Evolutionary conservation across 2,797 vertebrate species (phyloP), one percentile per base, ranked within the genome.

Genomic region (Jordanella pulchra): DNA sequence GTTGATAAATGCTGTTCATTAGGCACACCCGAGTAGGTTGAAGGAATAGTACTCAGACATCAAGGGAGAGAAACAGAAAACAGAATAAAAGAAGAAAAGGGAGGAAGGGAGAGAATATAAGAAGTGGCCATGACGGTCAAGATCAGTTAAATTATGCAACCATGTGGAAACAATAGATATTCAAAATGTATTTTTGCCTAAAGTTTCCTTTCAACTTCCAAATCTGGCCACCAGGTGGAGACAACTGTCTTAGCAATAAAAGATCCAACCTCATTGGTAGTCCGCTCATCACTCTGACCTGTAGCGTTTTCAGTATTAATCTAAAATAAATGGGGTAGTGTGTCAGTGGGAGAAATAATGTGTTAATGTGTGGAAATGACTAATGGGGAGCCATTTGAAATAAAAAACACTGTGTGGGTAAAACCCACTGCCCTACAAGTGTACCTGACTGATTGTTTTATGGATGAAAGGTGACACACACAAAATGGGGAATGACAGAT

Each of bases 1-100:
- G 92, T 94, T 94, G 93, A 94, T 92, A 85, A 93, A 94, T 93
- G 91, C 84, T 89, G 77, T 91, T 94, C 93, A 94, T 93, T 93
- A 94, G 89, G 80, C 78, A 86, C 87, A 89, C 77, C 71, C 82
- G 65, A 84, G 81, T 82, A 86, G 79, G 78, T 89, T 85, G 78
- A 47, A 72, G 77, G 63, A 81, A 77, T 81, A 78, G 67, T 69
- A 78, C 77, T 87, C 54, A 75, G 71, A 89, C 77, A 72, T 81
- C 81, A 87, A 82, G 84, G 70, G 77, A 78, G 67, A 58, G 66
- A 71, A 47, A 58, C 42, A 75, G 45, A 69, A 42, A 71, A 75
- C 76, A 25, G 39, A 81, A 69, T 48, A 64, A 65, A 44, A 32
- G 67, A 6, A 67, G 35, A 71, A 65, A 75, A 27, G 69, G 65